These are phyloP conservation scores for Eupeodes latifasciatus DNA, from an alignment of 2,888 invertebrate species.

Conservation along the genomic window DNA sequence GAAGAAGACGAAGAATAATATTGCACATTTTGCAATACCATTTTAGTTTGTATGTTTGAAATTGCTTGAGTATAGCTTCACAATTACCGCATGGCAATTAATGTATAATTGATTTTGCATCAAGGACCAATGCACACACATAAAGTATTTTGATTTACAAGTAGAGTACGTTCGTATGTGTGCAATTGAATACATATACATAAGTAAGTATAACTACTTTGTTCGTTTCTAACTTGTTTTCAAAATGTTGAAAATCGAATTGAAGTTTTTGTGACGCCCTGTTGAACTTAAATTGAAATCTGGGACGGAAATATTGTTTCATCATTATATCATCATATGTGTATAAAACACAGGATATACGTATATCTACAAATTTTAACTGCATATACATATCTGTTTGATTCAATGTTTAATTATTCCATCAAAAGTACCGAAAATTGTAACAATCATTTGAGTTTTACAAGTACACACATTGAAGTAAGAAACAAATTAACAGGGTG, in stretches of 20 bases:
- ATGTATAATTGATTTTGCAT: slow-evolving; percentile 78
- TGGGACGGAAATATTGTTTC: slow-evolving; percentile 67
- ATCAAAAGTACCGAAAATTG: slow-evolving; percentile 58
- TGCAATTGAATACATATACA: not conserved
- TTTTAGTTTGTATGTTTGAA: slow-evolving; percentile 42
- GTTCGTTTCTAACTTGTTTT: not conserved
- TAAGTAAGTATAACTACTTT: not conserved
- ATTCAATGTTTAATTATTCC: slow-evolving; percentile 64
- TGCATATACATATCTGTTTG: not conserved
- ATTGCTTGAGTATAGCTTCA: slow-evolving; percentile 55
- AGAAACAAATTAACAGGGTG: slow-evolving; percentile 10
- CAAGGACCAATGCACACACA: slow-evolving; percentile 25
- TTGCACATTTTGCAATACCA: slow-evolving; percentile 51
- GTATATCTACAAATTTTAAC: not conserved
- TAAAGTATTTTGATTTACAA: slow-evolving; percentile 10
- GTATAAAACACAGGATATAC: not conserved
- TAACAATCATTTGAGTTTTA: slow-evolving; percentile 56
- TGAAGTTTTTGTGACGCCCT: slow-evolving; percentile 43
- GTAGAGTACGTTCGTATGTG: not conserved
- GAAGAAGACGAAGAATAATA: slow-evolving; percentile 3
- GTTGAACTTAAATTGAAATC: slow-evolving; percentile 68
- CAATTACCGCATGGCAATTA: slow-evolving; percentile 78
- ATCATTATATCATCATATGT: slow-evolving; percentile 15
- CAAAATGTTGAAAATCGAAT: slow-evolving; percentile 33
- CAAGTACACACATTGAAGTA: not conserved